Percentiles rank a stretch among this genome's conserved stretches.
These are phyloP conservation scores for Malurus elegans DNA, from an alignment of 2,113 vertebrate species.

Conservation along the genomic window DNA sequence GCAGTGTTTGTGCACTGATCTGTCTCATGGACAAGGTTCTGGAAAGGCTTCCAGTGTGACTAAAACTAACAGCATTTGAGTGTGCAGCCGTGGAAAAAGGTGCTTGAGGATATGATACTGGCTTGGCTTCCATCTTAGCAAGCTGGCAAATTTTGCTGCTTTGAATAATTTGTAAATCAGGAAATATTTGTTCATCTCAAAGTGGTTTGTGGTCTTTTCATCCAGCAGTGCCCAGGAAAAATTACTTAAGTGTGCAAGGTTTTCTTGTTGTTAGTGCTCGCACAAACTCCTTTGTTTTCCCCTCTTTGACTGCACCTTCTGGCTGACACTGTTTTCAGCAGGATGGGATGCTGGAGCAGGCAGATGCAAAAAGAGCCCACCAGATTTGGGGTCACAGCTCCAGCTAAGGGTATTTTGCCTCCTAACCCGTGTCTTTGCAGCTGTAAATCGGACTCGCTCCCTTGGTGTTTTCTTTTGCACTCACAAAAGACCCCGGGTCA, in stretches of 20 bases:
- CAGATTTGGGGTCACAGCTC: background rate
- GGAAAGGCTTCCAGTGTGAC: background rate
- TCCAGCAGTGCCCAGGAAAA: background rate
- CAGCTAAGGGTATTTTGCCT: background rate
- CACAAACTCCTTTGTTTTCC: background rate
- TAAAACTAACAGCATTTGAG: background rate
- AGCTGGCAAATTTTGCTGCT: background rate
- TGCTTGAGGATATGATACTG: background rate
- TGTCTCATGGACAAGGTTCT: background rate
- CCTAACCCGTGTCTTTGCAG: background rate
- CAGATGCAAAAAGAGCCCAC: background rate
- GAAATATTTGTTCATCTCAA: background rate
- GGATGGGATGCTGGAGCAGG: fast-evolving
- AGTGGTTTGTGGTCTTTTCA: background rate
- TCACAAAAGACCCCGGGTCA: fast-evolving
- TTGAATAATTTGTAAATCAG: background rate
- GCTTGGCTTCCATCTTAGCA: background rate
- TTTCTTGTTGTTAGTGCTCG: background rate
- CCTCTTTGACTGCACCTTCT: background rate
- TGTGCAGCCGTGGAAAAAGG: background rate
- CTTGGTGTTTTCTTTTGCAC: background rate
- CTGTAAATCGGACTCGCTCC: fast-evolving
- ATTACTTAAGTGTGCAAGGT: background rate
- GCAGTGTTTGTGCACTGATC: background rate
- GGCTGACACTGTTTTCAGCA: background rate